Evolutionary conservation across 92 coral and sea anemone genomes (phyloP).

Genomic region (Muricea muricata): DNA sequence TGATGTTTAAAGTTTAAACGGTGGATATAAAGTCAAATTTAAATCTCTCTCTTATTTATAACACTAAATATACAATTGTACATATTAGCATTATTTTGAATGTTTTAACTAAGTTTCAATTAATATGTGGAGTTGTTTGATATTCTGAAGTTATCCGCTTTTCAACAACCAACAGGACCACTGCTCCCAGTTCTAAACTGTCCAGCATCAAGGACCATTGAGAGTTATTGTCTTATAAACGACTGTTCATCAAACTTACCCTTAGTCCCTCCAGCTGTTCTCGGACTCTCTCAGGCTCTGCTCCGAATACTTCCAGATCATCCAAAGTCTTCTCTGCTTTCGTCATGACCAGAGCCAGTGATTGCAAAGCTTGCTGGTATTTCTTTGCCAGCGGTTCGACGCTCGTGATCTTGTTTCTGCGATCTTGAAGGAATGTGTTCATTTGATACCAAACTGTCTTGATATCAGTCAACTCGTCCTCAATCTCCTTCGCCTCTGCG

Average conservation of each 20-base stretch:
- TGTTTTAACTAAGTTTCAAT: too few species aligned
- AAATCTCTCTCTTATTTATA: too few species aligned
- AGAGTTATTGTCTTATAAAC: too few species aligned
- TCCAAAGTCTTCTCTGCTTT: slow-evolving; percentile 73
- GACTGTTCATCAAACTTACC: slow-evolving; percentile 53
- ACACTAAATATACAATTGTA: too few species aligned
- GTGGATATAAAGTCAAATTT: too few species aligned
- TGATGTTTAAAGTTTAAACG: too few species aligned
- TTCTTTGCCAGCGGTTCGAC: slow-evolving; percentile 69
- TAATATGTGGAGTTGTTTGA: too few species aligned
- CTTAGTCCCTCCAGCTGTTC: slow-evolving; percentile 70
- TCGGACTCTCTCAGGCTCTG: slow-evolving; percentile 76
- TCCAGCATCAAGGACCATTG: too few species aligned
- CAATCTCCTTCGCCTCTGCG: slow-evolving; percentile 68
- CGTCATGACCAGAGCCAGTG: slow-evolving; percentile 72
- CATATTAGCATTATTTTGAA: too few species aligned
- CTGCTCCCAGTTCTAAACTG: too few species aligned
- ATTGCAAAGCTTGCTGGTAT: slow-evolving; percentile 77
- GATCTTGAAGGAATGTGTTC: slow-evolving; percentile 64
- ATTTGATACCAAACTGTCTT: slow-evolving; percentile 77
- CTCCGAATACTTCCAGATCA: slow-evolving; percentile 82
- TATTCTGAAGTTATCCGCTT: too few species aligned
- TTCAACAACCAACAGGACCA: too few species aligned
- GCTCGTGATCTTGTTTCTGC: slow-evolving; percentile 65
- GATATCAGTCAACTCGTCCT: slow-evolving; percentile 80